Percentiles rank a stretch among this genome's conserved stretches.
These are phyloP conservation scores for Podarcis muralis DNA, from an alignment of 2,113 vertebrate species.

Conservation along the genomic window DNA sequence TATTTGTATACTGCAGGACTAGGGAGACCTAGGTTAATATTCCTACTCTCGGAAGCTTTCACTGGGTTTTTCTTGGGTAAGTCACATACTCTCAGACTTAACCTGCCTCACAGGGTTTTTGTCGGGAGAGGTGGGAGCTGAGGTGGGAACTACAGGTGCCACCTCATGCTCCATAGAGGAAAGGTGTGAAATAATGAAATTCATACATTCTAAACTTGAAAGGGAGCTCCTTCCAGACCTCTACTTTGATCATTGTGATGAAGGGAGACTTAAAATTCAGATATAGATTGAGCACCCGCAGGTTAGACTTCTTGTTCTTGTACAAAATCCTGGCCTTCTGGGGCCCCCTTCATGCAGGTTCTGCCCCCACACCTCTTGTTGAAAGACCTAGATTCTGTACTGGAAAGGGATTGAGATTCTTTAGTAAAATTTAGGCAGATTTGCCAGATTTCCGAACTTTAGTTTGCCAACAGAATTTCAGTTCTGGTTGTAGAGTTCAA, in stretches of 20 bases:
- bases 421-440: too few relatives aligned
- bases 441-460: too few relatives aligned
- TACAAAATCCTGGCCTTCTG: neutral
- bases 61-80: neutral
- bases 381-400: neutral
- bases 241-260: neutral
- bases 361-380: neutral
- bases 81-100: neutral
- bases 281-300: neutral
- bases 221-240: neutral
- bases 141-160: neutral
- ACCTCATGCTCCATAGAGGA: neutral
- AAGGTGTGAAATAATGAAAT: neutral
- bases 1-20: neutral
- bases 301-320: neutral
- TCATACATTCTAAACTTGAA: neutral
- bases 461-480: neutral
- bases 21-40: neutral
- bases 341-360: neutral
- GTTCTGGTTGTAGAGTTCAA: neutral
- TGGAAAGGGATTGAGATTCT: too few relatives aligned
- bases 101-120: neutral
- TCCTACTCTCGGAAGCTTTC: neutral
- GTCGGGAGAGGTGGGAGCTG: neutral
- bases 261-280: neutral